Percentiles rank a stretch among this genome's conserved stretches.
phyloP scores from a whole-genome alignment of 1,140 invertebrate genomes.

The Elymnias hypermnestra region DNA sequence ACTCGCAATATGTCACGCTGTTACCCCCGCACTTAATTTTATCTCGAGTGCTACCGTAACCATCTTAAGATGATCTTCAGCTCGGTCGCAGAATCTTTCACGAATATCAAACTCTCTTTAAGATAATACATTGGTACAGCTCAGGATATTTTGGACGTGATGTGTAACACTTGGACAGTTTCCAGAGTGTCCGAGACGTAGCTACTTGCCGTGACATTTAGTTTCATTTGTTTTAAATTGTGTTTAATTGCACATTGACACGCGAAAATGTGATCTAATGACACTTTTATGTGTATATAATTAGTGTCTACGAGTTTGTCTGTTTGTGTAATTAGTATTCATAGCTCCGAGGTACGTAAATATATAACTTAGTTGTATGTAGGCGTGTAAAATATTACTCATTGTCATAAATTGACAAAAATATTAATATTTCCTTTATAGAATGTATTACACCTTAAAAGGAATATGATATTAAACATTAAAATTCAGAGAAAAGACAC shows the following conservation, averaged over 20 bases:
- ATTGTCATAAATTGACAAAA: too few species aligned
- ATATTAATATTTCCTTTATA: too few species aligned
- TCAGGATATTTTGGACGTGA: slow-evolving; percentile 15
- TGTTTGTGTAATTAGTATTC: too few species aligned
- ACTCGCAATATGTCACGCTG: slow-evolving; percentile 21
- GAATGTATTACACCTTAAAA: too few species aligned
- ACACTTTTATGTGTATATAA: not conserved
- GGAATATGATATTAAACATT: too few species aligned
- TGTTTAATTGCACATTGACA: too few species aligned
- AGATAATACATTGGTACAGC: slow-evolving; percentile 8
- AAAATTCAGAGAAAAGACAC: too few species aligned
- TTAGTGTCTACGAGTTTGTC: too few species aligned
- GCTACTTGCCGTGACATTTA: slow-evolving; percentile 17
- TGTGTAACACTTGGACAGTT: slow-evolving; percentile 23
- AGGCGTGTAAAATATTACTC: too few species aligned
- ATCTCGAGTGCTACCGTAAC: slow-evolving; percentile 16
- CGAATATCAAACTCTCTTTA: not conserved
- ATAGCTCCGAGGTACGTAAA: too few species aligned
- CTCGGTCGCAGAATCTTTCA: slow-evolving; percentile 1
- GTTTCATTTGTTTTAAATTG: slow-evolving; percentile 16
- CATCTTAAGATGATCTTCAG: slow-evolving; percentile 11
- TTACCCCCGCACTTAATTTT: slow-evolving; percentile 19
- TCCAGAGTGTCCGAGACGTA: slow-evolving; percentile 22
- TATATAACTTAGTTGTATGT: too few species aligned
- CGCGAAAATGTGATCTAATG: too few species aligned